These are phyloP conservation scores for Amphiprion percula DNA, from an alignment of 2,113 vertebrate species.

Conservation along the genomic window DNA sequence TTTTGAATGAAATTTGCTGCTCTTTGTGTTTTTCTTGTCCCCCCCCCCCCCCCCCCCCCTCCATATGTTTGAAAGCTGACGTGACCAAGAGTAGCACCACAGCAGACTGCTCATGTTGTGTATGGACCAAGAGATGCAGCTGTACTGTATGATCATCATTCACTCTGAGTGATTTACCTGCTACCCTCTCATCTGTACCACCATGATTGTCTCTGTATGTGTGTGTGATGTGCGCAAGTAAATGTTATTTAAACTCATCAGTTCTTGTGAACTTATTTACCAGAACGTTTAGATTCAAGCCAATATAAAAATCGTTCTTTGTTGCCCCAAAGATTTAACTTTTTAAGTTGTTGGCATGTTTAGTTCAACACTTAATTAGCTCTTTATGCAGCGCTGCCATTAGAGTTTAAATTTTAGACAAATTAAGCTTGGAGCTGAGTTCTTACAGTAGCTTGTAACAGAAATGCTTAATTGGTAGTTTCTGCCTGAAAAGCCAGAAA, in stretches of 20 bases:
- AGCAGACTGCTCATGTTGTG: constrained; percentile 70
- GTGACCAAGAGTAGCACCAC: constrained; percentile 51
- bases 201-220: constrained; percentile 73
- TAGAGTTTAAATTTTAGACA: too few relatives aligned
- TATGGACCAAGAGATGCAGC: constrained; percentile 73
- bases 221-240: constrained; percentile 82
- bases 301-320: too few relatives aligned
- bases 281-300: not conserved
- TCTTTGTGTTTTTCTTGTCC: constrained; percentile 36
- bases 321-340: too few relatives aligned
- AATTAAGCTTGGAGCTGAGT: too few relatives aligned
- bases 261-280: constrained; percentile 31
- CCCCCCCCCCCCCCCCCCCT: constrained; percentile 10
- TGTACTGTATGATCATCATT: constrained; percentile 51
- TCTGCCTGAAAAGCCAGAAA: too few relatives aligned
- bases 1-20: constrained; percentile 73
- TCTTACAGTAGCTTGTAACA: too few relatives aligned
- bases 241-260: constrained; percentile 86
- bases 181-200: constrained; percentile 71
- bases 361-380: too few relatives aligned
- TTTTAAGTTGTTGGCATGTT: too few relatives aligned
- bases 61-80: constrained; percentile 46
- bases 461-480: too few relatives aligned
- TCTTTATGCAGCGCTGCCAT: too few relatives aligned
- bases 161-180: constrained; percentile 49